Percentiles rank a stretch among this genome's conserved stretches.
Evolutionary conservation across 2,797 vertebrate genomes (phyloP).

Genomic region (Poecilia picta): DNA sequence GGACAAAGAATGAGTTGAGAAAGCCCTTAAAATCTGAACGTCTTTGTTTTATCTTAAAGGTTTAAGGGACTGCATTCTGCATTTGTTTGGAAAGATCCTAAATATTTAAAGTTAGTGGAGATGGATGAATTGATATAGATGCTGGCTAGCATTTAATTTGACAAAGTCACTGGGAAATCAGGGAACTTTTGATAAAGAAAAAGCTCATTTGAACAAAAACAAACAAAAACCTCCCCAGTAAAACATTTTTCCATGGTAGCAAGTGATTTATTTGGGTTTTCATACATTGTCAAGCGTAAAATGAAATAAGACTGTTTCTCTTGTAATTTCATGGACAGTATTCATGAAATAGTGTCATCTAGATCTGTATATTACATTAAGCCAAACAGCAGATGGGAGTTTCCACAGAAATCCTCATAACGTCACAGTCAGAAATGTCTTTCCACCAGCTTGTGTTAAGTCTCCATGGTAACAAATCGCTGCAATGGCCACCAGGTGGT

Average conservation of each 20-base stretch:
- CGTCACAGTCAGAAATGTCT: neutral
- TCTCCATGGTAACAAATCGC: neutral
- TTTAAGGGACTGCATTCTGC: slow-evolving; percentile 3
- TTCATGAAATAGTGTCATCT: neutral
- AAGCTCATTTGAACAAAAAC: neutral
- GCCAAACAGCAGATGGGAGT: neutral
- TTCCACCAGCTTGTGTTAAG: neutral
- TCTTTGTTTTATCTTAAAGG: slow-evolving; percentile 3
- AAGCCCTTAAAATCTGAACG: slow-evolving; percentile 27
- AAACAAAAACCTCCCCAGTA: too few species aligned
- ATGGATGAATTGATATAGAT: neutral
- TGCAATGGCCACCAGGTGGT: neutral
- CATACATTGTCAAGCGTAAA: neutral
- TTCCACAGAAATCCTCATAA: neutral
- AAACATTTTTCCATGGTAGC: neutral
- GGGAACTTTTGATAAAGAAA: neutral
- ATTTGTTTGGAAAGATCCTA: slow-evolving; percentile 24
- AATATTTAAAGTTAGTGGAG: slow-evolving; percentile 28
- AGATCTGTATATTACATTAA: neutral
- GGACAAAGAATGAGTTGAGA: slow-evolving; percentile 25
- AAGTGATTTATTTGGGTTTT: neutral
- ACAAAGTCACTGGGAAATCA: slow-evolving; percentile 22
- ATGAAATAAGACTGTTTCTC: neutral
- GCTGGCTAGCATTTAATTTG: neutral
- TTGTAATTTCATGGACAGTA: neutral